These are phyloP conservation scores for Antigone vipio DNA, from an alignment of 2,113 vertebrate species.

Conservation along the genomic window DNA sequence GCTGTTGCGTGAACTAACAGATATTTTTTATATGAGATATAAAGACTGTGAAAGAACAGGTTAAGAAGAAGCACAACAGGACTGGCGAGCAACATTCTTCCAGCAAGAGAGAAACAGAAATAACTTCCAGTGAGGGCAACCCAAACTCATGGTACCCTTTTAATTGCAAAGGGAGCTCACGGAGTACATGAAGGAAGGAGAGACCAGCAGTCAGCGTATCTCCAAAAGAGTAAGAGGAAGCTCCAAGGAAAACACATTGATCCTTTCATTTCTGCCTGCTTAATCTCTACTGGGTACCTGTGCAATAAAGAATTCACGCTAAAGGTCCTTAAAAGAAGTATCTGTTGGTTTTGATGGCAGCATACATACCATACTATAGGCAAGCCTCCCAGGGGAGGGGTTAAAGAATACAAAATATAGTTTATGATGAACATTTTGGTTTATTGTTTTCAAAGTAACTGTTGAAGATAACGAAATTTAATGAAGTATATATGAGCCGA, in stretches of 20 bases:
- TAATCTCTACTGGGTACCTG: neutral
- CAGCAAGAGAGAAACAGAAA: neutral
- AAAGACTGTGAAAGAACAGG: neutral
- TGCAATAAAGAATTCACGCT: neutral
- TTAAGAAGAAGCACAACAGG: neutral
- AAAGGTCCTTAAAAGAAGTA: neutral
- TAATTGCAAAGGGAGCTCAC: neutral
- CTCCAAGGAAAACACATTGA: neutral
- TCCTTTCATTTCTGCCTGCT: neutral
- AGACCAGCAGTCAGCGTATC: neutral
- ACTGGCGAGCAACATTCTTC: neutral
- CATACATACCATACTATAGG: neutral
- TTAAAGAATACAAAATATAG: neutral
- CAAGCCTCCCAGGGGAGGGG: neutral
- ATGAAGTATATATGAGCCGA: neutral
- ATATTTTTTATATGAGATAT: neutral
- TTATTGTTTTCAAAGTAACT: neutral
- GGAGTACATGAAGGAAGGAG: neutral
- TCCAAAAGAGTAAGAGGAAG: neutral
- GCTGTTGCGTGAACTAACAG: neutral
- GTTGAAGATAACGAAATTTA: neutral
- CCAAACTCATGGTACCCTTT: neutral
- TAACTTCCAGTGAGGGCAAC: neutral
- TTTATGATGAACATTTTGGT: neutral
- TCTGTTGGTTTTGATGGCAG: neutral